Conservation (phyloP, 1,140 invertebrate species). For the Lordiphosa stackelbergi region DNA sequence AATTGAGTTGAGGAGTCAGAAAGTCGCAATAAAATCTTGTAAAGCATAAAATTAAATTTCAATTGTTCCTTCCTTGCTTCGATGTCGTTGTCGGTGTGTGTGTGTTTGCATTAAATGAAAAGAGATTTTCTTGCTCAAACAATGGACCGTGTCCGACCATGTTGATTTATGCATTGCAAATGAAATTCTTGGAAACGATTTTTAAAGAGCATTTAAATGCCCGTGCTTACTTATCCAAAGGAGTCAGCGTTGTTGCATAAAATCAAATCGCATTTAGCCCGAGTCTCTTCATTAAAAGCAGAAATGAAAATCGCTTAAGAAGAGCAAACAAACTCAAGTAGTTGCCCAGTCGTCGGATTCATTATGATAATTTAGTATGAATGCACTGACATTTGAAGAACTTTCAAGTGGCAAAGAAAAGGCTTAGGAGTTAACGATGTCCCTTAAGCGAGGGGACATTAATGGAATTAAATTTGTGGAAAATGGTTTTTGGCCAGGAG, state of each 20-base stretch:
- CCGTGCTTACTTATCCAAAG: conserved; percentile 29
- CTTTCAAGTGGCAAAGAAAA: conserved; percentile 40
- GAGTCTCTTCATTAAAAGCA: conserved; percentile 57
- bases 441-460: conserved; percentile 37
- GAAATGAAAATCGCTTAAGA: conserved; percentile 21
- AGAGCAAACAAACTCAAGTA: conserved; percentile 60
- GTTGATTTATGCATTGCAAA: conserved; percentile 65
- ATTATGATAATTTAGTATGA: conserved; percentile 72
- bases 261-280: conserved; percentile 38
- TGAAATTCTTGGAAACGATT: conserved; percentile 57
- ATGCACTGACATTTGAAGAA: conserved; percentile 69
- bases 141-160: conserved; percentile 40
- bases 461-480: conserved; percentile 70
- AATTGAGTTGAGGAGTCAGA: conserved; percentile 38
- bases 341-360: conserved; percentile 50
- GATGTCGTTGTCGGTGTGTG: conserved; percentile 2
- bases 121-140: conserved; percentile 64
- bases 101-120: conserved; percentile 29
- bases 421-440: conserved; percentile 4
- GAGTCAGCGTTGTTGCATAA: conserved; percentile 62
- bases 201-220: conserved; percentile 22
- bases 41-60: conserved; percentile 65
- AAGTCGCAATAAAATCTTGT: conserved; percentile 70
- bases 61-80: conserved; percentile 36
- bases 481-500: conserved; percentile 36